These are phyloP conservation scores for Orchesellides sinensis DNA, from an alignment of 2,888 invertebrate species.

Conservation along the genomic window DNA sequence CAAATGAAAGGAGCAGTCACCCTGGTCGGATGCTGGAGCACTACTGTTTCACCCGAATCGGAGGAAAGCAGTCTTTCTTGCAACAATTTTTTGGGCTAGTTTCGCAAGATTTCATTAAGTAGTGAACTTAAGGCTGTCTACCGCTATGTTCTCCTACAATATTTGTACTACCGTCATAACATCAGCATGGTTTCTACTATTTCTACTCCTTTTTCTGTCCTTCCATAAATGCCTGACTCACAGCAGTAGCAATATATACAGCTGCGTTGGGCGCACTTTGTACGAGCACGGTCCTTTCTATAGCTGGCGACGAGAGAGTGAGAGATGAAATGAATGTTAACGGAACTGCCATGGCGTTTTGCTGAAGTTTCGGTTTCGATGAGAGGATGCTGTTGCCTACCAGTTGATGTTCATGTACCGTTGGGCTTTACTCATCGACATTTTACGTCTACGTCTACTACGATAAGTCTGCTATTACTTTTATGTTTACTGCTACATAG, in stretches of 20 bases:
- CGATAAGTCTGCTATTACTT: not conserved
- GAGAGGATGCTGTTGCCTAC: not conserved
- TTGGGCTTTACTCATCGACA: not conserved
- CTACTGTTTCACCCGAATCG: conserved; percentile 57
- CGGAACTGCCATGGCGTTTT: conserved; percentile 30
- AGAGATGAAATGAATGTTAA: conserved; percentile 13
- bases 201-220: conserved; percentile 19
- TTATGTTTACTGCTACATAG: not conserved
- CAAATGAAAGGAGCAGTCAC: conserved; percentile 37
- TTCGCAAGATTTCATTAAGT: conserved; percentile 40
- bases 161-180: not conserved
- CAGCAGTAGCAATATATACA: too few relatives aligned
- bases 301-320: not conserved
- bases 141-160: not conserved
- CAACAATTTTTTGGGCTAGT: conserved; percentile 15
- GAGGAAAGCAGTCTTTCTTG: conserved; percentile 36
- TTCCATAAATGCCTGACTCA: conserved; percentile 7
- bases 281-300: not conserved
- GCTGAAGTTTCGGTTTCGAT: not conserved
- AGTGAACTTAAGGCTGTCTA: not conserved
- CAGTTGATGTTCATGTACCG: not conserved
- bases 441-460: too few relatives aligned
- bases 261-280: conserved; percentile 10
- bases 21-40: conserved; percentile 54
- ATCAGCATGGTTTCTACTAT: conserved; percentile 12